Evolutionary conservation across 2,797 vertebrate species (phyloP).

Genomic region (Anguilla marmorata): DNA sequence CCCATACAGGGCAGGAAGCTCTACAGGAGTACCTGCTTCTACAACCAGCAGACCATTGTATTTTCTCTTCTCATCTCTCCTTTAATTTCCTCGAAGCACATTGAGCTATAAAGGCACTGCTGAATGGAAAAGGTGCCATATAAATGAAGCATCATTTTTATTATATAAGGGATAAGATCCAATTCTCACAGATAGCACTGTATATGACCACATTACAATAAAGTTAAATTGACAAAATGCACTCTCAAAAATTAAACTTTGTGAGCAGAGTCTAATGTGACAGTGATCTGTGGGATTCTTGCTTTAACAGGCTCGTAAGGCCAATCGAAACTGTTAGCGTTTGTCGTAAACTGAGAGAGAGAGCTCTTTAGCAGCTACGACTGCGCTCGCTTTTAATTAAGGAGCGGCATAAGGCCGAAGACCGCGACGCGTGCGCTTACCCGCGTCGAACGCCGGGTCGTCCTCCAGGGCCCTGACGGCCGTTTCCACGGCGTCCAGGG

Average conservation of each 20-base stretch:
- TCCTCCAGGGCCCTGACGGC: constrained; percentile 72
- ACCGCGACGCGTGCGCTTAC: constrained; percentile 46
- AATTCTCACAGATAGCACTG: background rate
- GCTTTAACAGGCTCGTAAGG: background rate
- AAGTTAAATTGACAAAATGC: background rate
- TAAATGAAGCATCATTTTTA: background rate
- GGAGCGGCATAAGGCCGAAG: background rate
- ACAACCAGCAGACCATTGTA: background rate
- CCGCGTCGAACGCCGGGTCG: constrained; percentile 67
- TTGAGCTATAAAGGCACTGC: background rate
- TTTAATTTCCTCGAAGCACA: background rate
- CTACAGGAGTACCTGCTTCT: background rate
- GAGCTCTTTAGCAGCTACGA: background rate
- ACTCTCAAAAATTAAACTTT: background rate
- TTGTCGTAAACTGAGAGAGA: background rate
- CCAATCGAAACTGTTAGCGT: background rate
- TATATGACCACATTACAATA: background rate
- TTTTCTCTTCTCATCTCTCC: background rate
- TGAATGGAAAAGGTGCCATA: background rate
- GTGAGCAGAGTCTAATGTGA: background rate
- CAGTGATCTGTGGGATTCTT: background rate
- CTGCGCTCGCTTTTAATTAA: background rate
- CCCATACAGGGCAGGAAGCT: background rate
- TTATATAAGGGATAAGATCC: background rate
- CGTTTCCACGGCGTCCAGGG: constrained; percentile 74